Evolutionary conservation across 2,888 invertebrate genomes (phyloP).

Genomic region (Vandiemenella viatica): DNA sequence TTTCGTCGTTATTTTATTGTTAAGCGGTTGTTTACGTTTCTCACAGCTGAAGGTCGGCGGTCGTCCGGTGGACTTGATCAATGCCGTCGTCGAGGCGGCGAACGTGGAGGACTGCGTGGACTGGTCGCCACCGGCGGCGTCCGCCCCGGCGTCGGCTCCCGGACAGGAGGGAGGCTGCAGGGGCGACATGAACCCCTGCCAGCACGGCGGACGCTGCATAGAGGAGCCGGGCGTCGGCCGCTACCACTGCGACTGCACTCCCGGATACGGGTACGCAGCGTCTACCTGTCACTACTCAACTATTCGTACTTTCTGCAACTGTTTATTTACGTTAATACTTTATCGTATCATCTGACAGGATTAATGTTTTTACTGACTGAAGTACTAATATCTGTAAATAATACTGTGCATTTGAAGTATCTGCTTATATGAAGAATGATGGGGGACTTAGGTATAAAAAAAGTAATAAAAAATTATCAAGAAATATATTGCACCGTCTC

Average conservation of each 20-base stretch:
- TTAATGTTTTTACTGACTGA: too few species aligned
- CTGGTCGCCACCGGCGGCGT: conserved; percentile 26
- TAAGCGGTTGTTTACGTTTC: conserved; percentile 10
- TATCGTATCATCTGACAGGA: too few species aligned
- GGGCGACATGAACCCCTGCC: conserved; percentile 39
- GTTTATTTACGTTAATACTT: too few species aligned
- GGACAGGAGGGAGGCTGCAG: conserved; percentile 10
- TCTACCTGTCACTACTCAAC: too few species aligned
- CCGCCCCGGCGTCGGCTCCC: conserved; percentile 23
- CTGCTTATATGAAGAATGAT: too few species aligned
- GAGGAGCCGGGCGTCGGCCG: conserved; percentile 33
- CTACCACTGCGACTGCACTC: conserved; percentile 38
- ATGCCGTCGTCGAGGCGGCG: conserved; percentile 58
- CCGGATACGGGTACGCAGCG: conserved; percentile 27
- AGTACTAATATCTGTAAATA: too few species aligned
- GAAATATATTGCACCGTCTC: too few species aligned
- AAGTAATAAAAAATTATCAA: too few species aligned
- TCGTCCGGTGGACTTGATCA: conserved; percentile 49
- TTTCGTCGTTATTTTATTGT: conserved; percentile 8
- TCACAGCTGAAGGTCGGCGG: conserved; percentile 52
- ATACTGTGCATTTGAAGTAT: too few species aligned
- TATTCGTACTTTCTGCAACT: too few species aligned
- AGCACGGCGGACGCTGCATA: conserved; percentile 48
- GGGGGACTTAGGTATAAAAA: too few species aligned
- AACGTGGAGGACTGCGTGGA: conserved; percentile 63